Conservation (phyloP, 1,140 invertebrate genomes). For the Argopecten irradians region DNA sequence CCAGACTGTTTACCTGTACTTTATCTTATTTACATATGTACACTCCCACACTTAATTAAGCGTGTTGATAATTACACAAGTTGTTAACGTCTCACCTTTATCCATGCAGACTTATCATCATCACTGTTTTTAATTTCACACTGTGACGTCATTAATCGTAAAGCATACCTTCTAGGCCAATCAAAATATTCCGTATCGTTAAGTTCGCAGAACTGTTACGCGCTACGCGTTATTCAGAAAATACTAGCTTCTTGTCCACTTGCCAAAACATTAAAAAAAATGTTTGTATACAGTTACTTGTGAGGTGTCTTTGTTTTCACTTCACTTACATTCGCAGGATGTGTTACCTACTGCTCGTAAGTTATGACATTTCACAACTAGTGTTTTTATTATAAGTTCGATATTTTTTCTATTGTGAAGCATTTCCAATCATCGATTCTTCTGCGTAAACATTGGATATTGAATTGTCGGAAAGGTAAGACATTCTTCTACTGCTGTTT, state of each 20-base stretch:
- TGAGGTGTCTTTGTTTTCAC: background rate
- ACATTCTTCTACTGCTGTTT: background rate
- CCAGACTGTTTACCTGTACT: background rate
- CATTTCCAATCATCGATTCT: no score
- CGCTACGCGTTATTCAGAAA: background rate
- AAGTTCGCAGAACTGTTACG: background rate
- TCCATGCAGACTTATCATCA: background rate
- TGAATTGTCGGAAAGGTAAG: background rate
- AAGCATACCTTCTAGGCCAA: background rate
- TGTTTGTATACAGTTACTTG: no score
- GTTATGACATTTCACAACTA: background rate
- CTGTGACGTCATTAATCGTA: background rate
- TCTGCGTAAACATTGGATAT: background rate
- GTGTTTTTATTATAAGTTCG: background rate
- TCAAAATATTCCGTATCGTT: background rate
- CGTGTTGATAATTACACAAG: no score
- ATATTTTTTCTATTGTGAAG: no score
- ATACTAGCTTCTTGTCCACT: background rate
- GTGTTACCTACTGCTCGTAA: background rate
- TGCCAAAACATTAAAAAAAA: background rate
- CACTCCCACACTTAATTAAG: no score
- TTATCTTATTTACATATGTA: background rate
- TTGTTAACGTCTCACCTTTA: background rate
- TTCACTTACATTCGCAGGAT: background rate
- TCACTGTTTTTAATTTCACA: background rate